These are phyloP conservation scores for Toxotes chatareus DNA, from an alignment of 2,113 vertebrate genomes.

Conservation along the genomic window DNA sequence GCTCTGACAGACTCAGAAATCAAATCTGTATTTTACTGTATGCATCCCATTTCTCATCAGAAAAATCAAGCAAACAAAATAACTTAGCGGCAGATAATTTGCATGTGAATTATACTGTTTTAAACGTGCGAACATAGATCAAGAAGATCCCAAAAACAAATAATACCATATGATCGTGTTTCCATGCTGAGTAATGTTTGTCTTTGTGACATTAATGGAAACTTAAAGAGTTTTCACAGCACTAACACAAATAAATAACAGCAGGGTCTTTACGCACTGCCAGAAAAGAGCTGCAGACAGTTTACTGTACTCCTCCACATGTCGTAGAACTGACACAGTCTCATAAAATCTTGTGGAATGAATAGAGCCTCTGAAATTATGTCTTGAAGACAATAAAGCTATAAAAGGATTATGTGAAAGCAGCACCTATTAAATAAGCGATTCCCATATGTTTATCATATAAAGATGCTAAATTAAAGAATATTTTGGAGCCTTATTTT, in stretches of 20 bases:
- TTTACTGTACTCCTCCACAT: slow-evolving; percentile 21
- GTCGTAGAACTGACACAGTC: background rate
- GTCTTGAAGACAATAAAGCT: background rate
- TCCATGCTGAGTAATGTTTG: slow-evolving; percentile 27
- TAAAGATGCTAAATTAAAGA: background rate
- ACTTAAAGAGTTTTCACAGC: slow-evolving; percentile 51
- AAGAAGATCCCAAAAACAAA: slow-evolving; percentile 23
- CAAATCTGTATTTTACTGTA: background rate
- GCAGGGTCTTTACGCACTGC: slow-evolving; percentile 11
- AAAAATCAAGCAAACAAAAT: slow-evolving; percentile 5
- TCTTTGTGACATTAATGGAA: slow-evolving; percentile 51
- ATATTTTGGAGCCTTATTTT: too few relatives aligned
- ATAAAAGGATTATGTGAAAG: background rate
- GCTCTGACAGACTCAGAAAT: background rate
- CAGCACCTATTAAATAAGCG: background rate
- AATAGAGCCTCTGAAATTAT: background rate
- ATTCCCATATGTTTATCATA: background rate
- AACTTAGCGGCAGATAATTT: slow-evolving; percentile 5
- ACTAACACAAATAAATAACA: slow-evolving; percentile 44
- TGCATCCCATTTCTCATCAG: background rate
- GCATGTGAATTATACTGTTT: background rate
- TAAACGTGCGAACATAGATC: slow-evolving; percentile 5
- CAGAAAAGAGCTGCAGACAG: background rate
- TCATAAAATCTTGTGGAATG: slow-evolving; percentile 8
- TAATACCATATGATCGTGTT: slow-evolving; percentile 27